Evolutionary conservation across 2,113 vertebrate genomes (phyloP).

Genomic region (Ovibos moschatus): DNA sequence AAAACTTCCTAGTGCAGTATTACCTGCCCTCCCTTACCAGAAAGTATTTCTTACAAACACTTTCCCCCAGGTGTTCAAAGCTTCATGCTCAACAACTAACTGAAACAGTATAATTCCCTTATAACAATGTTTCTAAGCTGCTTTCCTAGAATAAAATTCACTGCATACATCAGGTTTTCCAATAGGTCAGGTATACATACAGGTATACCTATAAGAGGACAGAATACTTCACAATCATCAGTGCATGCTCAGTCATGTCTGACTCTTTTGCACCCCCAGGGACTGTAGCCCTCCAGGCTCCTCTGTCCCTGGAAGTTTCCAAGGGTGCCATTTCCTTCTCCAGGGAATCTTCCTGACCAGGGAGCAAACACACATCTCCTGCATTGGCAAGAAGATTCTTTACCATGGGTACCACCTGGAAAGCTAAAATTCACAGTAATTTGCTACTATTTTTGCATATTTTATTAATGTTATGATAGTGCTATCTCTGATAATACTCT

Average conservation of each 20-base stretch:
- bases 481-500: background rate
- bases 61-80: background rate
- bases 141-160: background rate
- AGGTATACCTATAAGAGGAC: background rate
- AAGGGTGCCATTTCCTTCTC: background rate
- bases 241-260: background rate
- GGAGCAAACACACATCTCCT: background rate
- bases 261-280: background rate
- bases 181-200: background rate
- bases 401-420: background rate
- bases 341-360: background rate
- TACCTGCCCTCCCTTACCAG: background rate
- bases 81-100: background rate
- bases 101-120: background rate
- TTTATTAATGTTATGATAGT: background rate
- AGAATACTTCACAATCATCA: background rate
- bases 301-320: background rate
- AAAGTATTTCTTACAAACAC: background rate
- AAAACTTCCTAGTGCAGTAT: background rate
- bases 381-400: background rate
- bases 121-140: constrained; percentile 19
- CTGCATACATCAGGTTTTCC: background rate
- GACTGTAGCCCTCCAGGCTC: background rate
- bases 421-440: background rate
- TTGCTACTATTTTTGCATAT: background rate